Evolutionary conservation across 2,113 vertebrate genomes (phyloP).

Genomic region (Rhinoderma darwinii): DNA sequence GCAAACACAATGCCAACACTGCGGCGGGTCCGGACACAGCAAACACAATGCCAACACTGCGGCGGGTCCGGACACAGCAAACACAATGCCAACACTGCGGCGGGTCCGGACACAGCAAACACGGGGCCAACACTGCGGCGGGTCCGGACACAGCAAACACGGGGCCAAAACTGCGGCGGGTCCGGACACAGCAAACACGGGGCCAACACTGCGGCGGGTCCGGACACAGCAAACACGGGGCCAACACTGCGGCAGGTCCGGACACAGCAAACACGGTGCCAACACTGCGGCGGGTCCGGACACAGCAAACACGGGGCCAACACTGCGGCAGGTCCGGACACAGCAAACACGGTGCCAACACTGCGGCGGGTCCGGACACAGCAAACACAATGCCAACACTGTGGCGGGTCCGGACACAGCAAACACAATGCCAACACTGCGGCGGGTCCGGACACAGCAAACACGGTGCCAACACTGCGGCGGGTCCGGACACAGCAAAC

Average conservation of each 20-base stretch:
- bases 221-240: background rate
- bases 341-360: background rate
- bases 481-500: too few relatives aligned
- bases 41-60: background rate
- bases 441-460: background rate
- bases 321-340: too few relatives aligned
- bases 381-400: background rate
- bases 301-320: background rate
- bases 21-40: background rate
- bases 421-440: background rate
- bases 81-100: background rate
- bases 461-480: too few relatives aligned
- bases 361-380: background rate
- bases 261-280: background rate
- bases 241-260: too few relatives aligned
- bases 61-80: background rate
- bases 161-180: background rate
- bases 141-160: too few relatives aligned
- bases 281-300: background rate
- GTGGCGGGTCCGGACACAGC: background rate
- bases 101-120: background rate
- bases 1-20: background rate
- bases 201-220: background rate
- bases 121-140: too few relatives aligned
- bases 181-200: background rate